Base-by-base conservation (phyloP, 2,797 vertebrate genomes). In the Enteromius argenteus region DNA sequence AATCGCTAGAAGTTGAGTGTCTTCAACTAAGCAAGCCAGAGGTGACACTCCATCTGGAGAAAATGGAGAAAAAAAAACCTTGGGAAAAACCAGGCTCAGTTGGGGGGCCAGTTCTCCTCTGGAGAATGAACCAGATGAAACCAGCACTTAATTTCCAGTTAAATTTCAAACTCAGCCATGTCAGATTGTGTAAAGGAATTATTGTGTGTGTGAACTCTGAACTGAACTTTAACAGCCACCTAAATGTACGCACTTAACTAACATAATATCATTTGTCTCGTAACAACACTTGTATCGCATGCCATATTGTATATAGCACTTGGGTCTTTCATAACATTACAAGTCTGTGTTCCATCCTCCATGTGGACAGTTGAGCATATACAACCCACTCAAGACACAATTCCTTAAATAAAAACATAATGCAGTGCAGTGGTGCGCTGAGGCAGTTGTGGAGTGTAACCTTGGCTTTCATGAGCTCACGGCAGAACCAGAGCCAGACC, bases 401-500 rank as follows among this genome's bases (percentile, higher is more conserved):
- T 90, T 84, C 46, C 72, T 84, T 68, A 87, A 80, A 71, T 39
- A 81, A 86, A 82, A 86, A 90, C 87, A 88, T 87, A 87, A 83
- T 89, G 71, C 85, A 74, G 39, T 58, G 32, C 67, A 71, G 58
- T 83, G 78, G 72, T 86, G 85, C 90, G 89, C 90, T 92, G 90
- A 92, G 91, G 88, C 86, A 90, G 84, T 87, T 73, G 87, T 84
- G 86, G 75, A 90, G 90, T 89, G 86, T 94, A 93, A 94, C 95
- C 94, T 95, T 93, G 87, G 93, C 92, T 94, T 93, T 93, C 89
- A 93, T 93, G 91, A 88, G 90, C 90, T 90, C 91, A 87, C 84
- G 91, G 62, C 73, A 90, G 92, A 94, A 88, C 44, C 72, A 67
- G 79, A 89, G 90, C 84, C 51, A 88, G 89, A 92, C 85, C 88